Conservation (phyloP, 2,113 vertebrate genomes). For the Upupa epops region DNA sequence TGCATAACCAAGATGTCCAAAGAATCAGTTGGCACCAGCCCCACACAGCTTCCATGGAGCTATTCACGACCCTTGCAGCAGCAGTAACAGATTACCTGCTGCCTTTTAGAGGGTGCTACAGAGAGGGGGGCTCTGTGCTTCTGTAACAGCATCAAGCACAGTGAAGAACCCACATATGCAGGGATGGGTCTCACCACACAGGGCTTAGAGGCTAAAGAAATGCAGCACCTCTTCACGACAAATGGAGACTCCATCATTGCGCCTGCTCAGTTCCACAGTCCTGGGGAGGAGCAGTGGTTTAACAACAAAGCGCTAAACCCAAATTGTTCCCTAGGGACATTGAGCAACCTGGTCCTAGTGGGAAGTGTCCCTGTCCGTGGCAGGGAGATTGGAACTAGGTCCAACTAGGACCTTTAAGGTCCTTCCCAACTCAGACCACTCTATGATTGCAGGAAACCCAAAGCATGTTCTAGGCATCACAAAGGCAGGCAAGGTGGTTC, state of each 20-base stretch:
- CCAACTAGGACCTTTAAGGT: too few species aligned
- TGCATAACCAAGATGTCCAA: background rate
- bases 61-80: background rate
- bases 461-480: background rate
- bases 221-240: background rate
- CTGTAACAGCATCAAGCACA: background rate
- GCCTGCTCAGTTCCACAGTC: background rate
- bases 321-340: background rate
- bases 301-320: background rate
- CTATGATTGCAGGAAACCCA: background rate
- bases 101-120: background rate
- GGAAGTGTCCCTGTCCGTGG: too few species aligned
- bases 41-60: background rate
- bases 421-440: too few species aligned
- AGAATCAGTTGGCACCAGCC: background rate
- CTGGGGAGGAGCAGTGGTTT: background rate
- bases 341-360: too few species aligned
- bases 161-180: accelerated
- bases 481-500: background rate
- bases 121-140: background rate
- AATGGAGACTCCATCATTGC: background rate
- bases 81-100: background rate
- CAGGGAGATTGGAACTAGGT: too few species aligned
- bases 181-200: background rate
- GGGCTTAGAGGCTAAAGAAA: background rate